Conservation (phyloP, 2,797 vertebrate species). For the Nannoperca obscura region DNA sequence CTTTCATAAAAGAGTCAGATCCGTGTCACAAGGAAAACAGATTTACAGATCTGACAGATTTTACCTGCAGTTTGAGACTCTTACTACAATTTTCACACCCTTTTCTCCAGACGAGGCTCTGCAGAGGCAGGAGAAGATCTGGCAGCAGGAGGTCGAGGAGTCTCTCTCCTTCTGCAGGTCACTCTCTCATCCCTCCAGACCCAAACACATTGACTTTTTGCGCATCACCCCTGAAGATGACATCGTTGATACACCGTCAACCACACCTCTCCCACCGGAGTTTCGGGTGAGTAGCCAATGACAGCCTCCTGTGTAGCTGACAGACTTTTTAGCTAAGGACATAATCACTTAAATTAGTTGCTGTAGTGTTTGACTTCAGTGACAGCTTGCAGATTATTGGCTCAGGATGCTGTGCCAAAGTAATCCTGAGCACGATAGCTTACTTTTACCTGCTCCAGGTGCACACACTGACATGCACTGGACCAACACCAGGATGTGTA, state of each 20-base stretch:
- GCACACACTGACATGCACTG: background rate
- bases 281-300: constrained; percentile 66
- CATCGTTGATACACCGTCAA: constrained; percentile 49
- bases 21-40: background rate
- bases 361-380: background rate
- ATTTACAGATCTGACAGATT: background rate
- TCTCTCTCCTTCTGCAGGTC: constrained; percentile 66
- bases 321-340: background rate
- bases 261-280: constrained; percentile 45
- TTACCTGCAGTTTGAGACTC: background rate
- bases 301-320: background rate
- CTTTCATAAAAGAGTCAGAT: background rate
- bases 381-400: background rate
- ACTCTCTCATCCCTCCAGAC: constrained; percentile 71
- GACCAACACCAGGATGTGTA: too few relatives aligned
- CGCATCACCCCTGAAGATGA: constrained; percentile 76
- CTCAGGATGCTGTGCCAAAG: background rate
- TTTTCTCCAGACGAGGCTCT: constrained; percentile 70
- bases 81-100: background rate
- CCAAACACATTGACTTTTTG: constrained; percentile 74
- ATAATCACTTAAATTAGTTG: background rate
- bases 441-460: background rate
- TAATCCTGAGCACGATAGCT: background rate
- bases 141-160: constrained; percentile 78
- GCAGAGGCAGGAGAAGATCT: constrained; percentile 72